A percentile compares a stretch with the other conserved stretches of the same genome.
Conservation (phyloP, 1,140 invertebrate genomes). For the Drosophila kikkawai region DNA sequence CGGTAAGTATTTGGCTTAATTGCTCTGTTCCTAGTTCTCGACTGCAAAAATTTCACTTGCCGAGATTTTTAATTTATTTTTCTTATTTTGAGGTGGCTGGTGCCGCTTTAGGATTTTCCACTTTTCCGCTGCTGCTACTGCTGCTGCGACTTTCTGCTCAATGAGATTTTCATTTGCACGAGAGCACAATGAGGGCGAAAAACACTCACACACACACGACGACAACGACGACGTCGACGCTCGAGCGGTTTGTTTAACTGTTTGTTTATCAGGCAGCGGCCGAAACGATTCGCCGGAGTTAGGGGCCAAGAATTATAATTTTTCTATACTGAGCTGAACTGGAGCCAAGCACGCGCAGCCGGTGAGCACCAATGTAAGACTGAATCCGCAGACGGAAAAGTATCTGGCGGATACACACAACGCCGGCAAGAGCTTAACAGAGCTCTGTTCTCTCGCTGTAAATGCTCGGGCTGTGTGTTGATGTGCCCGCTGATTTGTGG, state of each 20-base stretch:
- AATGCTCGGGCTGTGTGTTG: slow-evolving; percentile 51
- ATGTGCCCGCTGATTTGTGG: slow-evolving; percentile 73
- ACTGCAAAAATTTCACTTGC: slow-evolving; percentile 59
- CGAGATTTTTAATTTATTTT: slow-evolving; percentile 62
- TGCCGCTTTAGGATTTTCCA: slow-evolving; percentile 72
- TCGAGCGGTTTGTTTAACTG: slow-evolving; percentile 71
- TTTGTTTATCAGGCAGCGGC: slow-evolving; percentile 70
- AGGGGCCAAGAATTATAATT: slow-evolving; percentile 7
- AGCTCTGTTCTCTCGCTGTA: slow-evolving; percentile 7
- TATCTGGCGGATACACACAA: slow-evolving; percentile 67
- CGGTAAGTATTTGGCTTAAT: slow-evolving; percentile 38
- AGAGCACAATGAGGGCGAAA: slow-evolving; percentile 82
- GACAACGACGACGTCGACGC: slow-evolving; percentile 32
- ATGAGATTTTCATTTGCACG: slow-evolving; percentile 83
- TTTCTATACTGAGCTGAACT: slow-evolving; percentile 8
- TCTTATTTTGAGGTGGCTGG: slow-evolving; percentile 49
- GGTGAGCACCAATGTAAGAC: slow-evolving; percentile 71
- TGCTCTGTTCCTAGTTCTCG: slow-evolving; percentile 41
- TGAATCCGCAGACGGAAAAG: slow-evolving; percentile 63
- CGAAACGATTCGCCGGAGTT: slow-evolving; percentile 35
- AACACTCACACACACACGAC: slow-evolving; percentile 33
- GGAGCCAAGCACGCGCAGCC: slow-evolving; percentile 43
- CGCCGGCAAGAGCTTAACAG: slow-evolving; percentile 53
- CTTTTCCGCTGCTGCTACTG: slow-evolving; percentile 68
- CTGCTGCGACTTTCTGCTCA: slow-evolving; percentile 73